phyloP scores from a whole-genome alignment of 1,140 invertebrate genomes.

The Pteromalus puparum region DNA sequence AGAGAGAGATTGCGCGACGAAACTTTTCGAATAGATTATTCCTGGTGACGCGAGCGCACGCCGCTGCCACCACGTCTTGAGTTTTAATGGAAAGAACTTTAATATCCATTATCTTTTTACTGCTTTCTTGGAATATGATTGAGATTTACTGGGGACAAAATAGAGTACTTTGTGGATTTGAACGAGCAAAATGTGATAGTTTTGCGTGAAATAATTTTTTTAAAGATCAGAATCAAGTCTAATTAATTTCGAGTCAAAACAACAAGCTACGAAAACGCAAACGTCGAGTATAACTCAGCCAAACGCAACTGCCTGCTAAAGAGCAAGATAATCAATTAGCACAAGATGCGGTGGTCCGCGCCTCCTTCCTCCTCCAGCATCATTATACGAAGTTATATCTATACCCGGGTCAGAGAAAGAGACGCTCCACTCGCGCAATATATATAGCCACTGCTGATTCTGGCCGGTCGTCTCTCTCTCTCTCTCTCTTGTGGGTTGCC shows the following conservation, averaged over 20 bases:
- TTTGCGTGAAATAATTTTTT: no score
- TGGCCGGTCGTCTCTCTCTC: neutral
- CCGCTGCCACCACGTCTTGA: neutral
- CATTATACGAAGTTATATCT: neutral
- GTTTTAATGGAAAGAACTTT: conserved; percentile 46
- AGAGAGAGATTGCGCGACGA: conserved; percentile 41
- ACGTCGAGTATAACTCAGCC: no score
- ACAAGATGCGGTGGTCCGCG: no score
- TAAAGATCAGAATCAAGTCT: no score
- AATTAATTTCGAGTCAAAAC: no score
- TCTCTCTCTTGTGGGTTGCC: conserved; percentile 15
- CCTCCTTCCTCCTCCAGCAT: no score
- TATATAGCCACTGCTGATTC: neutral
- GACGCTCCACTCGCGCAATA: no score
- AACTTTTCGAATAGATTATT: conserved; percentile 57
- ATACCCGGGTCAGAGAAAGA: neutral
- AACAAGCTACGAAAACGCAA: no score
- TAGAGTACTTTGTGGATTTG: conserved; percentile 15
- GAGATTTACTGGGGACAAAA: conserved; percentile 52
- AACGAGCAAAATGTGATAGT: no score
- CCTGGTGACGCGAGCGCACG: conserved; percentile 10
- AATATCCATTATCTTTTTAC: conserved; percentile 48
- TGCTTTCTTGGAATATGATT: conserved; percentile 47
- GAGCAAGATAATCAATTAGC: neutral
- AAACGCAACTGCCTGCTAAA: neutral